These are phyloP conservation scores for Amia ocellicauda DNA, from an alignment of 2,113 vertebrate species.

Conservation along the genomic window DNA sequence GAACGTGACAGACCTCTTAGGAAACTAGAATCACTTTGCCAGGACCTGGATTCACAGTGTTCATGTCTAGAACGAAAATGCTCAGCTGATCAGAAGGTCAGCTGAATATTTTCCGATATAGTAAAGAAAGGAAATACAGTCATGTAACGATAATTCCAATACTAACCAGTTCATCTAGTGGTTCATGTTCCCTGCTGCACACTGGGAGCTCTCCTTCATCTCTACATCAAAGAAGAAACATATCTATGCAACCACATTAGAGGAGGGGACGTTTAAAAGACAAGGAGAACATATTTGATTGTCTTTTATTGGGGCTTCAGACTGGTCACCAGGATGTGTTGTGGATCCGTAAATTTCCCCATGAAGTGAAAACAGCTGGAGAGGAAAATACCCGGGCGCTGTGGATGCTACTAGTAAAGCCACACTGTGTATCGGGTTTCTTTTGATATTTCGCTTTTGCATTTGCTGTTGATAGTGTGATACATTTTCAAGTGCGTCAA, in stretches of 20 bases:
- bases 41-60: too few species aligned
- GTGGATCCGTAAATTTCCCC: constrained; percentile 17
- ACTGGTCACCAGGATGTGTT: constrained; percentile 24
- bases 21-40: too few species aligned
- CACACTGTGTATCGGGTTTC: constrained; percentile 50
- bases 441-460: constrained; percentile 63
- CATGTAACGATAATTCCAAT: too few species aligned
- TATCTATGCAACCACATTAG: background rate
- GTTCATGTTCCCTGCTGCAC: too few species aligned
- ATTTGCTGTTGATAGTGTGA: constrained; percentile 57
- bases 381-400: constrained; percentile 13
- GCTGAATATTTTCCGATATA: too few species aligned
- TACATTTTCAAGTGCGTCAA: constrained; percentile 49
- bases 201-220: too few species aligned
- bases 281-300: background rate
- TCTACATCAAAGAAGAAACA: constrained; percentile 22
- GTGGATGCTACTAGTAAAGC: constrained; percentile 56
- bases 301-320: constrained; percentile 18
- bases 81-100: too few species aligned
- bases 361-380: constrained; percentile 31
- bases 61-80: too few species aligned
- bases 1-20: too few species aligned
- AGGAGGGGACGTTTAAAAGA: background rate
- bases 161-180: too few species aligned
- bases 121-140: too few species aligned